Evolutionary conservation across 2,888 invertebrate genomes (phyloP).

Genomic region (Rotaria macrura): DNA sequence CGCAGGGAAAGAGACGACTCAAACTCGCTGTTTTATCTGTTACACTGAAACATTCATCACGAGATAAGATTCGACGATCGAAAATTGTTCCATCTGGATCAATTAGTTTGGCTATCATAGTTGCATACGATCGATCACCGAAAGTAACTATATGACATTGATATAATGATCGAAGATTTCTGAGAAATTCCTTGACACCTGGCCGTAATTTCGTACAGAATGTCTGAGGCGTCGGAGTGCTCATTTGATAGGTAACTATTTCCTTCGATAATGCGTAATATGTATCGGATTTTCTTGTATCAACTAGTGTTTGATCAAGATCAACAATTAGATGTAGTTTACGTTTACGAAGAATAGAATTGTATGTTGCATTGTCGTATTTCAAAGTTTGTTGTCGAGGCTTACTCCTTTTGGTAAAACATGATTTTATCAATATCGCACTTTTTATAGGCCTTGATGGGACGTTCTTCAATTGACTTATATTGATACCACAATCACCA

Average conservation of each 20-base stretch:
- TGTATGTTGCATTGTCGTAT: slow-evolving; percentile 66
- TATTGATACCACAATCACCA: slow-evolving; percentile 25
- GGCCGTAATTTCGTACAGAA: slow-evolving; percentile 78
- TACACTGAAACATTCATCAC: slow-evolving; percentile 91
- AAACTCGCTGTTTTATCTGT: slow-evolving; percentile 91
- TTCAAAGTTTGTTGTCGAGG: too few relatives aligned
- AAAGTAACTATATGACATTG: slow-evolving; percentile 94
- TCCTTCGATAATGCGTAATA: not conserved
- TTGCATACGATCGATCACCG: slow-evolving; percentile 78
- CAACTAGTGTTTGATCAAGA: slow-evolving; percentile 93
- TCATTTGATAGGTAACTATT: not conserved
- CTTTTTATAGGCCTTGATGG: not conserved
- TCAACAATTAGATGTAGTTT: slow-evolving; percentile 90
- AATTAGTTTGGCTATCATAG: slow-evolving; percentile 76
- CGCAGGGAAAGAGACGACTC: slow-evolving; percentile 91
- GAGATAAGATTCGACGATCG: slow-evolving; percentile 58
- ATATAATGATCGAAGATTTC: slow-evolving; percentile 64
- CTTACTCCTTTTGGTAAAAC: too few relatives aligned
- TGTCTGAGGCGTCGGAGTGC: not conserved
- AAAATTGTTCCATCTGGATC: slow-evolving; percentile 65
- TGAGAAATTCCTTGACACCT: slow-evolving; percentile 69
- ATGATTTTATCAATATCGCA: not conserved
- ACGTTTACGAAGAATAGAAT: slow-evolving; percentile 69
- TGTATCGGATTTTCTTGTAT: slow-evolving; percentile 69
- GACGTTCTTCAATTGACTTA: not conserved